These are phyloP conservation scores for Oryzias curvinotus DNA, from an alignment of 2,113 vertebrate genomes.

Conservation along the genomic window DNA sequence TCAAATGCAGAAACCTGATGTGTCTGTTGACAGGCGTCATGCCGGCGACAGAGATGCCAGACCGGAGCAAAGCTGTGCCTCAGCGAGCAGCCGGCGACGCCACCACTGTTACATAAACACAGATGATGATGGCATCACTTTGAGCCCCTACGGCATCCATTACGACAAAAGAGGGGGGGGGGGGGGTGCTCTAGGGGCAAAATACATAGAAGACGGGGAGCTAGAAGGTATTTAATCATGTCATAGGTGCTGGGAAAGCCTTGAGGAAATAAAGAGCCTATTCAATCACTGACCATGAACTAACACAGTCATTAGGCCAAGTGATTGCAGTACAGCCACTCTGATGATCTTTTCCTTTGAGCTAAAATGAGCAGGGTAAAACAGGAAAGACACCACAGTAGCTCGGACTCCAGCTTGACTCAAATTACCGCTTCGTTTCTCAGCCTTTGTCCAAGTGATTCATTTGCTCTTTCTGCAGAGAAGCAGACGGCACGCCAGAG, in stretches of 20 bases:
- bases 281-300: slow-evolving; percentile 57
- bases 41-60: no score
- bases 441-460: background rate
- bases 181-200: no score
- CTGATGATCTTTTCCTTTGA: slow-evolving; percentile 48
- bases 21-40: no score
- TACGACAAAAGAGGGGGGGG: no score
- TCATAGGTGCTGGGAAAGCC: slow-evolving; percentile 37
- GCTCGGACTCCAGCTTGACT: slow-evolving; percentile 13
- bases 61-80: no score
- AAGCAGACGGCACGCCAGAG: no score
- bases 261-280: slow-evolving; percentile 53
- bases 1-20: no score
- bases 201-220: background rate
- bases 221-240: background rate
- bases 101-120: no score
- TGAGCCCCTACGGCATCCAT: no score
- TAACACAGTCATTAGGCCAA: slow-evolving; percentile 63
- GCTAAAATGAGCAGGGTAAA: slow-evolving; percentile 55
- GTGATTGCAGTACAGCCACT: slow-evolving; percentile 51
- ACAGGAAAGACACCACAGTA: slow-evolving; percentile 37
- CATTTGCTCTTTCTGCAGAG: no score
- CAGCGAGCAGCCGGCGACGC: no score
- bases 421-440: slow-evolving; percentile 7
- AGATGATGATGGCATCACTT: no score